These are phyloP conservation scores for Macrobrachium rosenbergii DNA, from an alignment of 1,140 invertebrate species.

Conservation along the genomic window DNA sequence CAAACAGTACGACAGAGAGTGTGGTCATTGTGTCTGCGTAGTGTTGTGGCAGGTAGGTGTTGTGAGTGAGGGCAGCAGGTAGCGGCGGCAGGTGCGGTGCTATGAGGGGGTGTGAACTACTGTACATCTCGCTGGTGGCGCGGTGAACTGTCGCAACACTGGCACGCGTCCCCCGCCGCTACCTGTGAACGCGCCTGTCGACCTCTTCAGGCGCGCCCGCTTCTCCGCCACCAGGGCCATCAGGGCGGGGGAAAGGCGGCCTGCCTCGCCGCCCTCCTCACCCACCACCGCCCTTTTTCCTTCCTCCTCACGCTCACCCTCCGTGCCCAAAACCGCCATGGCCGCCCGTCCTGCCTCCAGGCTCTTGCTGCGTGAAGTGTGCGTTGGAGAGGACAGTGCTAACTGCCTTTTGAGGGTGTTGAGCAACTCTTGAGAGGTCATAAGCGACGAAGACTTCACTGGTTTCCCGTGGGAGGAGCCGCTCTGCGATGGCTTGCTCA, in stretches of 20 bases:
- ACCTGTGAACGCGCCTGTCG: slow-evolving; percentile 65
- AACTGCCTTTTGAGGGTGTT: slow-evolving; percentile 65
- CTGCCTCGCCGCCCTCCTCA: slow-evolving; percentile 32
- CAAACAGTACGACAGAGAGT: slow-evolving; percentile 4
- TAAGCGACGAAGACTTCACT: slow-evolving; percentile 61
- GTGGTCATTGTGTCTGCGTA: slow-evolving; percentile 23
- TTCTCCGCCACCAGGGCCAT: slow-evolving; percentile 65
- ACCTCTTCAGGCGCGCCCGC: slow-evolving; percentile 62
- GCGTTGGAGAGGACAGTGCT: slow-evolving; percentile 64
- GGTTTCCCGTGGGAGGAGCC: slow-evolving; percentile 29
- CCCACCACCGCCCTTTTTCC: slow-evolving; percentile 15
- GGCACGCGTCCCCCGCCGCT: slow-evolving; percentile 62
- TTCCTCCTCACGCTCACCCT: slow-evolving; percentile 45
- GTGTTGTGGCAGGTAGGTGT: not conserved
- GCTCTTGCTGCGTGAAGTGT: slow-evolving; percentile 61
- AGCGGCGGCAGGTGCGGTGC: slow-evolving; percentile 28
- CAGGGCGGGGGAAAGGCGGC: slow-evolving; percentile 60
- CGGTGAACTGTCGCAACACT: slow-evolving; percentile 62
- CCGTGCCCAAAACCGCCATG: slow-evolving; percentile 43
- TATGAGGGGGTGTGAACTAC: slow-evolving; percentile 58
- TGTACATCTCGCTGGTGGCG: slow-evolving; percentile 66
- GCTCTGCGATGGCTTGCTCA: not conserved
- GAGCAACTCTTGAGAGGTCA: slow-evolving; percentile 65
- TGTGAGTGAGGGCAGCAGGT: slow-evolving; percentile 51
- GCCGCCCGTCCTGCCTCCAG: slow-evolving; percentile 63